A percentile compares a stretch with the other conserved stretches of the same genome.
Evolutionary conservation across 2,797 vertebrate species (phyloP).

Genomic region (Pseudotriccus pelzelni): DNA sequence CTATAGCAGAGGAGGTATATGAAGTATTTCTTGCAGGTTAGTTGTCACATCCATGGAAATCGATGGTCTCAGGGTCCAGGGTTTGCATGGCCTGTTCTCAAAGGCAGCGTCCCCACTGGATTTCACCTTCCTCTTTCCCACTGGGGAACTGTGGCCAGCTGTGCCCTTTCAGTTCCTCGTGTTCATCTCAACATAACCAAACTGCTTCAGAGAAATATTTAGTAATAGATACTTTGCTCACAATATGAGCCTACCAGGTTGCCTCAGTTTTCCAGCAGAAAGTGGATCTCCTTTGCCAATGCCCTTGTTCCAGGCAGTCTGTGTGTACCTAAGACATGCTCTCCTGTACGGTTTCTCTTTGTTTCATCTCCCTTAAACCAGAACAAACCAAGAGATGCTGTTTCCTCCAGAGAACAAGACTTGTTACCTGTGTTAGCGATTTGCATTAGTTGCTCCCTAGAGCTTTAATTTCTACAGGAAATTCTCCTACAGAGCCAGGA

Average conservation of each 20-base stretch:
- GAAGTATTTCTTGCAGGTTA: background rate
- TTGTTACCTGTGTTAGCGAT: background rate
- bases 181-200: background rate
- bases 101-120: background rate
- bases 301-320: background rate
- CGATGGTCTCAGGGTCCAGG: rapidly evolving
- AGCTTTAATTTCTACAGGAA: conserved; percentile 1
- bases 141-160: background rate
- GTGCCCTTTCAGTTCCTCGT: background rate
- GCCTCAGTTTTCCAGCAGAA: background rate
- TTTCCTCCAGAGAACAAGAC: background rate
- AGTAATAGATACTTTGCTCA: background rate
- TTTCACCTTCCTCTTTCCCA: background rate
- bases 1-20: background rate
- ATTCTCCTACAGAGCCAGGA: background rate
- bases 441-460: conserved; percentile 12
- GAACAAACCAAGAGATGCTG: background rate
- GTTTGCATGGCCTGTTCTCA: background rate
- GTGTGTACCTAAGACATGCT: background rate
- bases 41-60: background rate
- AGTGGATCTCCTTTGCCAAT: background rate
- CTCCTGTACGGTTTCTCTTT: background rate
- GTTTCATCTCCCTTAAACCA: background rate
- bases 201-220: background rate
- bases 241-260: background rate